These are phyloP conservation scores for Natator depressus DNA, from an alignment of 2,113 vertebrate species.

Conservation along the genomic window DNA sequence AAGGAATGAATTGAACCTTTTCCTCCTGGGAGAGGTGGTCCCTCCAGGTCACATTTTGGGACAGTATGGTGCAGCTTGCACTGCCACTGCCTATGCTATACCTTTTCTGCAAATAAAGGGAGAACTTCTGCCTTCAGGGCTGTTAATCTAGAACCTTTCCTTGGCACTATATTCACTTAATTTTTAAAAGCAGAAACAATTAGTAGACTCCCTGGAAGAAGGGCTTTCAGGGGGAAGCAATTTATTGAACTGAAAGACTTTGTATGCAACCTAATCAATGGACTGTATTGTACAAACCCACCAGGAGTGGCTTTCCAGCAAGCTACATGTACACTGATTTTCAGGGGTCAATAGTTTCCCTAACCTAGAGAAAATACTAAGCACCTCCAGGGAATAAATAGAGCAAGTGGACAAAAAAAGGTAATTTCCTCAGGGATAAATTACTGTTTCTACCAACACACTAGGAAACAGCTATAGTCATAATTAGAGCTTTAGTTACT, in stretches of 20 bases:
- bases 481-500: neutral
- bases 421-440: slow-evolving; percentile 13
- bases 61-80: neutral
- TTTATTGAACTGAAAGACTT: slow-evolving; percentile 25
- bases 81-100: neutral
- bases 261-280: neutral
- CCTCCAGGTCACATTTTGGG: neutral
- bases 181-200: slow-evolving; percentile 58
- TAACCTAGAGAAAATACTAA: neutral
- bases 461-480: neutral
- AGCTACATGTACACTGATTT: neutral
- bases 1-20: accelerated
- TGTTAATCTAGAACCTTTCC: slow-evolving; percentile 17
- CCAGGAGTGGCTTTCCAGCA: slow-evolving; percentile 14
- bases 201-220: slow-evolving; percentile 54
- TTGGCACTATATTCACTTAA: slow-evolving; percentile 4
- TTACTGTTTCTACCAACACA: neutral
- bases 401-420: neutral
- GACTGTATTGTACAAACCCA: neutral
- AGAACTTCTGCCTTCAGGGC: neutral
- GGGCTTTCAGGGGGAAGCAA: slow-evolving; percentile 29
- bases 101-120: neutral
- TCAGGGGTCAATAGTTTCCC: neutral
- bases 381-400: neutral
- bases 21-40: accelerated